Conservation (phyloP, 1,140 invertebrate species). For the Babylonia areolata region DNA sequence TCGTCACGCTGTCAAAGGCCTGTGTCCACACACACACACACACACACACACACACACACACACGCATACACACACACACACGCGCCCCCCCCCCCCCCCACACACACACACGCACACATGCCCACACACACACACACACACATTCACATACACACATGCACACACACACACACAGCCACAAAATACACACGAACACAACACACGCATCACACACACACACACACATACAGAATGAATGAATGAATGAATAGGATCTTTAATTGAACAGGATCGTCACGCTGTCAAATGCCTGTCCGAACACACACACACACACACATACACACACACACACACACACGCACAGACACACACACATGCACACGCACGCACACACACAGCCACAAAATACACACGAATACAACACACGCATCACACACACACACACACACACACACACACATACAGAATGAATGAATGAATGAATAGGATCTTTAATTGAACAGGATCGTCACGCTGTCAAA, state of each 20-base stretch:
- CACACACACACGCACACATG: conserved; percentile 19
- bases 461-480: conserved; percentile 85
- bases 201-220: background rate
- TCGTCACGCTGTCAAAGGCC: too few species aligned
- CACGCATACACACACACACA: background rate
- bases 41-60: conserved; percentile 7
- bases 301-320: conserved; percentile 7
- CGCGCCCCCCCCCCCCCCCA: background rate
- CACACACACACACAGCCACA: conserved; percentile 7
- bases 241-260: too few species aligned
- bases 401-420: background rate
- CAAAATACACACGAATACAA: background rate
- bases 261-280: background rate
- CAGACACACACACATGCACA: background rate
- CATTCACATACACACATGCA: conserved; percentile 4
- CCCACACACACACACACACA: background rate
- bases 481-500: conserved; percentile 96
- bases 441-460: background rate
- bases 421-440: conserved; percentile 21
- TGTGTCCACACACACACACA: background rate
- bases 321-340: conserved; percentile 6
- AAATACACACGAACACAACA: background rate
- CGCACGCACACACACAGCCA: background rate
- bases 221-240: background rate
- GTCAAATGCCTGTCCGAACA: background rate